Conservation (phyloP, 1,140 invertebrate species). For the Pseudomyrmex dendroicus region DNA sequence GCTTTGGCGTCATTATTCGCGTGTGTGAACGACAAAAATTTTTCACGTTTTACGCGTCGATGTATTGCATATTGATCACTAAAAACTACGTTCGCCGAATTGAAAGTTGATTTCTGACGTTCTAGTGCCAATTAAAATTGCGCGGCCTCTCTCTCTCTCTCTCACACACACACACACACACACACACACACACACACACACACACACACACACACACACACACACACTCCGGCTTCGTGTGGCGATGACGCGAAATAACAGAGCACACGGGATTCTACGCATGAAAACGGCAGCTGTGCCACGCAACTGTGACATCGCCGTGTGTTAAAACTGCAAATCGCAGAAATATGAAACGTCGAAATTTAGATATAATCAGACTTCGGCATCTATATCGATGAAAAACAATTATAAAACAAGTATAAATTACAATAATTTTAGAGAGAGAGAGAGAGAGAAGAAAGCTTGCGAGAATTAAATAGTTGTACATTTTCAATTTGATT, state of each 20-base stretch:
- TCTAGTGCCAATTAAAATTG: constrained; percentile 24
- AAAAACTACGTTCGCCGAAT: constrained; percentile 12
- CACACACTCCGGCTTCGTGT: neutral
- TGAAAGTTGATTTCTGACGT: constrained; percentile 39
- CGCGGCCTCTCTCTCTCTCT: neutral
- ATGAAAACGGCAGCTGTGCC: constrained; percentile 10
- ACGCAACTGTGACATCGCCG: neutral
- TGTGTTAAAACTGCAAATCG: neutral
- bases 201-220: too few species aligned
- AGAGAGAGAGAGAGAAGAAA: neutral
- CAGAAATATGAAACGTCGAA: neutral
- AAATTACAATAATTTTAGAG: neutral
- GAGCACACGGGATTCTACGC: neutral
- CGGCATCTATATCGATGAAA: neutral
- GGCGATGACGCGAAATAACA: constrained; percentile 39
- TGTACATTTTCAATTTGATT: neutral
- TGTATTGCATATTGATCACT: neutral
- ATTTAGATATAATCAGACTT: neutral
- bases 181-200: too few species aligned
- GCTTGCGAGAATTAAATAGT: neutral
- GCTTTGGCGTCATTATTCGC: neutral
- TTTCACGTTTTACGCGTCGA: neutral
- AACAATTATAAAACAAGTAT: neutral
- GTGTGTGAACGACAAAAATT: neutral
- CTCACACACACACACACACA: too few species aligned